Evolutionary conservation across 2,113 vertebrate genomes (phyloP).

Genomic region (Podiceps cristatus): DNA sequence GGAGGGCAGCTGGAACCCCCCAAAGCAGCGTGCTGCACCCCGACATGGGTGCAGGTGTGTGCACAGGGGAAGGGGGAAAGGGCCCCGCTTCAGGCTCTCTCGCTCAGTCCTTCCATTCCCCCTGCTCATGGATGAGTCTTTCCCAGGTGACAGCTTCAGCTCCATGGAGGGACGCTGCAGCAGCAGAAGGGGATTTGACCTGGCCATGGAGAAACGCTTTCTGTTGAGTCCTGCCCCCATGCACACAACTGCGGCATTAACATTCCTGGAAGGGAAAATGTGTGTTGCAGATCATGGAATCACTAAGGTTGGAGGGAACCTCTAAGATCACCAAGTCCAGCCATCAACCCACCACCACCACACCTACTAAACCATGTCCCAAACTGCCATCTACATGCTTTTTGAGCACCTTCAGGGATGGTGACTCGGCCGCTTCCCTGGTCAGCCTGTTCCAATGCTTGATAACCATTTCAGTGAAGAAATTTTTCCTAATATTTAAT

Average conservation of each 20-base stretch:
- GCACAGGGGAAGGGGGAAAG: neutral
- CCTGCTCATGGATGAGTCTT: neutral
- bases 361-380: too few species aligned
- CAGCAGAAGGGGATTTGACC: neutral
- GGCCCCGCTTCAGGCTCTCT: neutral
- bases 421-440: too few species aligned
- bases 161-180: neutral
- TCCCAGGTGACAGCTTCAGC: neutral
- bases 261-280: neutral
- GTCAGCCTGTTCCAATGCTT: too few species aligned
- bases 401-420: too few species aligned
- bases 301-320: too few species aligned
- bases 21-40: accelerated
- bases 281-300: accelerated
- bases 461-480: too few species aligned
- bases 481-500: too few species aligned
- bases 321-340: too few species aligned
- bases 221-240: accelerated
- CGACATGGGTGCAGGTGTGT: accelerated
- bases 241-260: neutral
- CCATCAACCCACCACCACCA: too few species aligned
- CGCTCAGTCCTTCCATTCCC: neutral
- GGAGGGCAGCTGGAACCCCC: neutral
- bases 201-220: neutral
- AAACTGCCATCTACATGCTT: too few species aligned